These are phyloP conservation scores for Anthrax anthrax DNA, from an alignment of 2,888 invertebrate species.

Conservation along the genomic window DNA sequence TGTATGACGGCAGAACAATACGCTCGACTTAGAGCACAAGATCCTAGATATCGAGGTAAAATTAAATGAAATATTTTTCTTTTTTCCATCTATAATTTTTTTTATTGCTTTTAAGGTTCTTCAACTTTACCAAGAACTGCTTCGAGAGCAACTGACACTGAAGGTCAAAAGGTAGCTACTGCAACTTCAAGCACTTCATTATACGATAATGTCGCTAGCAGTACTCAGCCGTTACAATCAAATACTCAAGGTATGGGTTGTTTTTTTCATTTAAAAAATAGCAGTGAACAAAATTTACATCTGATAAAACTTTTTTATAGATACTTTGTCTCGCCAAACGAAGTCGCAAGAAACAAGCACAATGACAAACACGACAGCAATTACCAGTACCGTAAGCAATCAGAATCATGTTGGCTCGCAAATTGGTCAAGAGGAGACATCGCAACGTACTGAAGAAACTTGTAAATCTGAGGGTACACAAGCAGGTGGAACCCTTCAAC, in stretches of 20 bases:
- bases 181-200: slow-evolving; percentile 81
- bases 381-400: slow-evolving; percentile 48
- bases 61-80: slow-evolving; percentile 1
- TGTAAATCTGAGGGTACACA: slow-evolving; percentile 70
- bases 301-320: slow-evolving; percentile 15
- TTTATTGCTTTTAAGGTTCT: slow-evolving; percentile 47
- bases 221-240: slow-evolving; percentile 18
- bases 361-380: slow-evolving; percentile 48
- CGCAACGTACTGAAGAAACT: slow-evolving; percentile 43
- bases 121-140: slow-evolving; percentile 72
- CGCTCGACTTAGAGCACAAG: slow-evolving; percentile 68
- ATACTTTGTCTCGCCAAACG: slow-evolving; percentile 47
- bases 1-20: slow-evolving; percentile 92
- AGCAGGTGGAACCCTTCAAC: slow-evolving; percentile 57
- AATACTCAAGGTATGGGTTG: slow-evolving; percentile 27
- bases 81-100: slow-evolving; percentile 17
- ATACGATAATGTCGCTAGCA: slow-evolving; percentile 61
- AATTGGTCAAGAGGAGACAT: slow-evolving; percentile 35
- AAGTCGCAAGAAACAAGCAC: slow-evolving; percentile 58
- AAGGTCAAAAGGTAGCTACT: slow-evolving; percentile 57
- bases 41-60: slow-evolving; percentile 59
- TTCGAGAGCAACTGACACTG: slow-evolving; percentile 54
- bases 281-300: background rate
- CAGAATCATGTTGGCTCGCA: slow-evolving; percentile 55
- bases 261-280: background rate